phyloP scores from a whole-genome alignment of 2,113 vertebrate genomes.

The Pygoscelis antarcticus region DNA sequence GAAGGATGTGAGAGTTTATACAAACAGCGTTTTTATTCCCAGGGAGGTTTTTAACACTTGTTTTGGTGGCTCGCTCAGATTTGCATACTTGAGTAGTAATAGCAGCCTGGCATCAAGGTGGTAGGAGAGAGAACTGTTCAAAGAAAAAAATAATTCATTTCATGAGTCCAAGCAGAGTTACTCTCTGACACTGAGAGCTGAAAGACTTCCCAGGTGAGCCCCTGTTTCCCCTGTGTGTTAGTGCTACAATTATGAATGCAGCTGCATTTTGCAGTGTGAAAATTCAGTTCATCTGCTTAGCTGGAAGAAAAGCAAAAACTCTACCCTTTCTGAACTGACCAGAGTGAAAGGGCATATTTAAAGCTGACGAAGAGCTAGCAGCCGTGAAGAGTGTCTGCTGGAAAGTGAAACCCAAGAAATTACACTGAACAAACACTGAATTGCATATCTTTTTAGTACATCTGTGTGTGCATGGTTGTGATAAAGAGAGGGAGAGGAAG shows the following conservation, averaged over 20 bases:
- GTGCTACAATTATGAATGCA: neutral
- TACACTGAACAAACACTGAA: neutral
- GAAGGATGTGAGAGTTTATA: neutral
- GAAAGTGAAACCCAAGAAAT: neutral
- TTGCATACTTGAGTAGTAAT: neutral
- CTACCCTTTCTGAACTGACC: neutral
- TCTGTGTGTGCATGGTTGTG: neutral
- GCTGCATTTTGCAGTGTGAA: neutral
- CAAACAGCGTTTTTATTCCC: neutral
- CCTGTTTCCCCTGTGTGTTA: fast-evolving
- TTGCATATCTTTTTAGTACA: neutral
- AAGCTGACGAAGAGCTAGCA: neutral
- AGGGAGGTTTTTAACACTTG: neutral
- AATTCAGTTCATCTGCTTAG: neutral
- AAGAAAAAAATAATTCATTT: neutral
- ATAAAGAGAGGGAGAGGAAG: neutral
- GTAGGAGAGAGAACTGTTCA: neutral
- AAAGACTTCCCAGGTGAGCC: neutral
- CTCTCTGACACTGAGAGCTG: neutral
- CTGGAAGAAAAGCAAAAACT: neutral
- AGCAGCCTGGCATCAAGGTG: neutral
- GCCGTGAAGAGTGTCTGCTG: neutral
- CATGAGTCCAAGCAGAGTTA: neutral
- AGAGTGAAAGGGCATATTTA: neutral
- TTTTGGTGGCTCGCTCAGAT: neutral